phyloP scores from a whole-genome alignment of 2,888 invertebrate species.

The Pseudoips prasinana region DNA sequence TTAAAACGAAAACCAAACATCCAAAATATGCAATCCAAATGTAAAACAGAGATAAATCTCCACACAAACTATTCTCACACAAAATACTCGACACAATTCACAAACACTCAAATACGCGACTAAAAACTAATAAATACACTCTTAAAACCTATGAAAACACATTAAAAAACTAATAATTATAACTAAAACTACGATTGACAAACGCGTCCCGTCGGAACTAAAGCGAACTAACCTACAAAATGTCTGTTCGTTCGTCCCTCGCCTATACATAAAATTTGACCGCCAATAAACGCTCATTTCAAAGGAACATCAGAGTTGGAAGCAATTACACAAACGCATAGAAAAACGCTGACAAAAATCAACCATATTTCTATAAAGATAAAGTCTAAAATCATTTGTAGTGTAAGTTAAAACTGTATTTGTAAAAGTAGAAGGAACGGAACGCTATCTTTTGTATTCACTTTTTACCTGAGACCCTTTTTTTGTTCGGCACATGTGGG shows the following conservation, averaged over 20 bases:
- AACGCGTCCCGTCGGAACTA: constrained; percentile 48
- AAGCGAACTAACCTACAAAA: constrained; percentile 72
- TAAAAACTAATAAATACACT: constrained; percentile 13
- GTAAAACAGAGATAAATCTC: constrained; percentile 7
- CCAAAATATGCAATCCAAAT: constrained; percentile 28
- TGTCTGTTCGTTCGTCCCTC: constrained; percentile 41
- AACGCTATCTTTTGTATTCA: constrained; percentile 69
- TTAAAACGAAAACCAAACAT: not conserved
- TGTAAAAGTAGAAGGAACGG: constrained; percentile 41
- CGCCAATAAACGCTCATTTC: constrained; percentile 60
- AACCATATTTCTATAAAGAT: constrained; percentile 28
- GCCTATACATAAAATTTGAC: constrained; percentile 66
- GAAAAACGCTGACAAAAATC: constrained; percentile 25
- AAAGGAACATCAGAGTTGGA: constrained; percentile 54
- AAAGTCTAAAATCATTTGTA: constrained; percentile 14
- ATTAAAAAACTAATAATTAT: constrained; percentile 27
- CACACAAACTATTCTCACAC: constrained; percentile 5
- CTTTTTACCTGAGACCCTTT: constrained; percentile 77
- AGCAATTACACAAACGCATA: constrained; percentile 38
- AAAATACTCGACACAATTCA: constrained; percentile 1
- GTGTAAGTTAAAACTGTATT: constrained; percentile 15
- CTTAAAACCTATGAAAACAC: constrained; percentile 17
- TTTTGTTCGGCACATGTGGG: constrained; percentile 51
- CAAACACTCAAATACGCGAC: constrained; percentile 15
- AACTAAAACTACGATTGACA: constrained; percentile 28